Percentiles rank a stretch among this genome's conserved stretches.
Evolutionary conservation across 2,888 invertebrate species (phyloP).

Genomic region (Chalcis sispes): DNA sequence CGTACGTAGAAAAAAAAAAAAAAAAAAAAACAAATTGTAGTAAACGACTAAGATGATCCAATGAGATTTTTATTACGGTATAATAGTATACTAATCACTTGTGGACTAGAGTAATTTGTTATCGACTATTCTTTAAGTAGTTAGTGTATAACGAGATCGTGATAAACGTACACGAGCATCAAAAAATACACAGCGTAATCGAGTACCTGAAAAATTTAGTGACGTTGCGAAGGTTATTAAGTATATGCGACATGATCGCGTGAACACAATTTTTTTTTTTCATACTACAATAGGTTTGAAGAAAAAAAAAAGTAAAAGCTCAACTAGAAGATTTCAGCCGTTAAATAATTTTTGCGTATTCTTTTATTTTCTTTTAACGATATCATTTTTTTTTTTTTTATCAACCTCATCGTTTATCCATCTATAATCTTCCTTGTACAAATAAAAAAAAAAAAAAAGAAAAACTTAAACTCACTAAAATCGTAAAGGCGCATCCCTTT

Average conservation of each 20-base stretch:
- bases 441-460: too few relatives aligned
- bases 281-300: slow-evolving; percentile 32
- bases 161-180: not conserved
- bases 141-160: slow-evolving; percentile 20
- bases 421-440: too few relatives aligned
- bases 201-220: slow-evolving; percentile 58
- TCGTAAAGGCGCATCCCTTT: slow-evolving; percentile 45
- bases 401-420: not conserved
- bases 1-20: too few relatives aligned
- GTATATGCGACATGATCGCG: not conserved
- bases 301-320: not conserved
- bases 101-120: slow-evolving; percentile 20
- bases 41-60: not conserved
- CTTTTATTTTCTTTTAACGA: not conserved
- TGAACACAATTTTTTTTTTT: slow-evolving; percentile 31
- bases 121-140: slow-evolving; percentile 48
- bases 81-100: not conserved
- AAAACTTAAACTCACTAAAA: not conserved
- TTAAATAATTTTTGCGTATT: not conserved
- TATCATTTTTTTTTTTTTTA: not conserved
- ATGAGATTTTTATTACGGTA: slow-evolving; percentile 1
- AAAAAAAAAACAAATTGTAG: too few relatives aligned
- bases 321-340: not conserved
- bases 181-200: slow-evolving; percentile 52
- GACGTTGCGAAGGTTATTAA: slow-evolving; percentile 46